phyloP scores from a whole-genome alignment of 2,113 vertebrate species.

The Patagioenas fasciata region DNA sequence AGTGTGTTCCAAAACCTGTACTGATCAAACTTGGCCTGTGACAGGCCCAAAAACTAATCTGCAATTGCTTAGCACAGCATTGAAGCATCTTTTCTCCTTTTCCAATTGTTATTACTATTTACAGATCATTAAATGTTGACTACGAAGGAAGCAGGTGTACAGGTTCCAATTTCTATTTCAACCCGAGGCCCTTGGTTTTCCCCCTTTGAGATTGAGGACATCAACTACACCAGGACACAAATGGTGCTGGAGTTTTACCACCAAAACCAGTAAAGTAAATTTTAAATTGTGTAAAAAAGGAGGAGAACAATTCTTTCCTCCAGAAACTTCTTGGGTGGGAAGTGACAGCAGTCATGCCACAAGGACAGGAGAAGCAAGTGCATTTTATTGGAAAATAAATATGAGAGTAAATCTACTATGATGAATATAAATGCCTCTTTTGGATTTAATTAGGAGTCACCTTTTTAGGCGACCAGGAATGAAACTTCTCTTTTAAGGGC shows the following conservation, averaged over 20 bases:
- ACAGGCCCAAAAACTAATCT: background rate
- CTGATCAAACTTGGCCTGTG: background rate
- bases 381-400: constrained; percentile 65
- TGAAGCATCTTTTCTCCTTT: constrained; percentile 21
- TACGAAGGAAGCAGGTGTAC: background rate
- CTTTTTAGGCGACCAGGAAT: constrained; percentile 51
- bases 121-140: constrained; percentile 19
- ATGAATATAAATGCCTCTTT: constrained; percentile 58
- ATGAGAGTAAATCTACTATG: constrained; percentile 37
- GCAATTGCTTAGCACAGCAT: background rate
- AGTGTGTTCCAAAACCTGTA: background rate
- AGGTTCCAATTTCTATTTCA: background rate
- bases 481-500: constrained; percentile 29
- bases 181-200: background rate
- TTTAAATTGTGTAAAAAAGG: background rate
- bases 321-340: constrained; percentile 52
- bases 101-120: background rate
- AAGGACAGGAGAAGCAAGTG: constrained; percentile 2
- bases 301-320: background rate
- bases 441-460: constrained; percentile 57
- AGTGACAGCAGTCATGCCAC: constrained; percentile 11
- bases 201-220: constrained; percentile 13
- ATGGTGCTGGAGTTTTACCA: background rate
- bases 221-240: constrained; percentile 9
- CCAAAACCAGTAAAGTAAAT: background rate